These are phyloP conservation scores for Onthophagus taurus DNA, from an alignment of 1,140 invertebrate genomes.

Conservation along the genomic window DNA sequence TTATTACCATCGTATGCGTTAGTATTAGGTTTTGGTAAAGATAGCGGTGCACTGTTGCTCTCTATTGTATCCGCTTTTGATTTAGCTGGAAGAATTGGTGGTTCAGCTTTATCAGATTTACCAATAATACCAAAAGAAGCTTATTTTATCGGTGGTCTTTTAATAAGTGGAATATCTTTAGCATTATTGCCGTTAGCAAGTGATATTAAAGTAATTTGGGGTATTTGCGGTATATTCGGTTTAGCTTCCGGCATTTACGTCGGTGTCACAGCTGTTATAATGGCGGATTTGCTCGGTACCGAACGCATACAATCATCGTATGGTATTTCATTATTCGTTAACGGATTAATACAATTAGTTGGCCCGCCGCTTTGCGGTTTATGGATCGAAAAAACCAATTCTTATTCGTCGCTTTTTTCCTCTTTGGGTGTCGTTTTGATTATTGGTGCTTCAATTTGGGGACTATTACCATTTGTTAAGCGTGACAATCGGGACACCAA, in stretches of 20 bases:
- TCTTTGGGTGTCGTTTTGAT: slow-evolving; percentile 63
- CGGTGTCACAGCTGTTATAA: slow-evolving; percentile 73
- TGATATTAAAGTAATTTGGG: slow-evolving; percentile 47
- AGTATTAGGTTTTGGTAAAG: slow-evolving; percentile 57
- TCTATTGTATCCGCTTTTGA: slow-evolving; percentile 72
- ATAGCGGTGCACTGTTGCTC: slow-evolving; percentile 55
- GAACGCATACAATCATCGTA: slow-evolving; percentile 76
- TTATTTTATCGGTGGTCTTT: slow-evolving; percentile 68
- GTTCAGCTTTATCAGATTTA: slow-evolving; percentile 68
- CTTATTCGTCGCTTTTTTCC: slow-evolving; percentile 60
- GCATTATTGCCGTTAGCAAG: slow-evolving; percentile 54
- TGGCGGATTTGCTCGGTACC: slow-evolving; percentile 74
- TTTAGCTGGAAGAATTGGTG: slow-evolving; percentile 69
- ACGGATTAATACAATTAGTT: slow-evolving; percentile 67
- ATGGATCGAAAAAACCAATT: slow-evolving; percentile 51
- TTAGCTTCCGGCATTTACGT: slow-evolving; percentile 77
- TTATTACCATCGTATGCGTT: slow-evolving; percentile 65
- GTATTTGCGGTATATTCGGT: slow-evolving; percentile 66
- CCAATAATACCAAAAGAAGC: slow-evolving; percentile 63
- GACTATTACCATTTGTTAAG: slow-evolving; percentile 59
- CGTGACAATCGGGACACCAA: too few relatives aligned
- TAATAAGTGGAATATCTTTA: slow-evolving; percentile 65
- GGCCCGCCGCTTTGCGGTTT: slow-evolving; percentile 70
- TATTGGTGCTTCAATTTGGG: slow-evolving; percentile 63
- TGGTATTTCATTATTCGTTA: slow-evolving; percentile 74